Base-by-base conservation (phyloP, 2,888 invertebrate species). In the Imbricaverruca yamaguchii region DNA sequence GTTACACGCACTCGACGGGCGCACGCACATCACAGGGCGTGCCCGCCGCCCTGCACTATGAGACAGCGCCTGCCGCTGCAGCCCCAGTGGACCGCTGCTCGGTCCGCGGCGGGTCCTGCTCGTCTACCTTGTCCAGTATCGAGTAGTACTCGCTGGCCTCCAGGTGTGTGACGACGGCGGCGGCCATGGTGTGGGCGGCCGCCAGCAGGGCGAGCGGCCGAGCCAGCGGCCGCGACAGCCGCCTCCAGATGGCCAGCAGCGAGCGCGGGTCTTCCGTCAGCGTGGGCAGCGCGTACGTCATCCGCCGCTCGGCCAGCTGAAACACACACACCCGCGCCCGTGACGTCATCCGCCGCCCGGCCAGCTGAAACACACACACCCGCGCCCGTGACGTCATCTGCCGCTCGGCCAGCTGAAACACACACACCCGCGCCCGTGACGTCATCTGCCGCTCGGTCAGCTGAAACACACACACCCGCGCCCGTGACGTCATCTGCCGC, bases 241-340 rank as follows among this genome's bases (percentile, higher is more conserved):
- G 18, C 74, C 21, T 23, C 74, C 74, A 74, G 74, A 18, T 21
- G 8, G 53, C 55, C 74, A 53, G 53, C 53, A 23, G 23, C 11
- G 53, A 10, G 55, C 74, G 74, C 9, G 55, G 74, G 53, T 74
- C 74, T 10, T 74, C 55, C 55, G 21, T 21, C 74, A 74, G 74
- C 18, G 55, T 10, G 0, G 74, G 74, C 53, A 74, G 74, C 53
- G 74, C 9, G 74, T 74, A 74, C 53, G 74, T 74, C 55, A 74
- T 53, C 21, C 18, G 13, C 55, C 53, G 74, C 74, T 74, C 74
- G 55, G 74, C 74, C 74, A 74, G 74, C 69, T 69, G 69, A 13
- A 23, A 25, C 25, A 13, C 10, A 11, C 11, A 13, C 67, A 12
- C 21, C 21, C 10, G 21, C 21, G 3, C 11, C 11, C 11, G 67